These are phyloP conservation scores for Sebastes vulpes DNA, from an alignment of 2,797 vertebrate genomes.

Conservation along the genomic window DNA sequence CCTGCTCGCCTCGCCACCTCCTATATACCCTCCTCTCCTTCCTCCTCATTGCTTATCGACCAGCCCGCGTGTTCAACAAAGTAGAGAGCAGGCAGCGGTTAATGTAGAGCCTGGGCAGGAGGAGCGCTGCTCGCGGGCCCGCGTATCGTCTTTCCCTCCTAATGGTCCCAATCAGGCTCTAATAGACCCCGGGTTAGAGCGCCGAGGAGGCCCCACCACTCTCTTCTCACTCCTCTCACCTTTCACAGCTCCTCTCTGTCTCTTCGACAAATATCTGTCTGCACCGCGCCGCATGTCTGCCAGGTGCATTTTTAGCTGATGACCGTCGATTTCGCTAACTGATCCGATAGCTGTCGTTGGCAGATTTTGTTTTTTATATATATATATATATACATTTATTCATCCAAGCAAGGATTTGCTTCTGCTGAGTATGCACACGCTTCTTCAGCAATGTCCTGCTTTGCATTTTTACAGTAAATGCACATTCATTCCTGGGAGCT, in stretches of 20 bases:
- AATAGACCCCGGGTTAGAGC: constrained; percentile 65
- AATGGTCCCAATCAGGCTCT: constrained; percentile 73
- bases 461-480: constrained; percentile 65
- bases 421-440: constrained; percentile 68
- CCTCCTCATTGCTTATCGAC: constrained; percentile 69
- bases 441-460: constrained; percentile 45
- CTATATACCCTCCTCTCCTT: constrained; percentile 11
- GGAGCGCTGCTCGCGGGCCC: constrained; percentile 15
- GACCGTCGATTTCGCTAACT: constrained; percentile 50
- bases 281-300: neutral
- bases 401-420: constrained; percentile 30
- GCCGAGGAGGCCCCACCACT: constrained; percentile 28
- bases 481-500: constrained; percentile 61
- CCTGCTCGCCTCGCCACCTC: constrained; percentile 29
- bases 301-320: constrained; percentile 54
- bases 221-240: constrained; percentile 40
- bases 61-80: constrained; percentile 68
- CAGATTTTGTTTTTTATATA: constrained; percentile 9
- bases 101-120: constrained; percentile 58
- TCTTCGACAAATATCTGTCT: constrained; percentile 34
- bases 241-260: constrained; percentile 35
- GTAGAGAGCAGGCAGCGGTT: constrained; percentile 67
- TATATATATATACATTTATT: constrained; percentile 16
- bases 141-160: constrained; percentile 61
- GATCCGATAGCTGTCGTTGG: constrained; percentile 47